phyloP scores from a whole-genome alignment of 2,888 invertebrate genomes.

The Geotrupes spiniger region DNA sequence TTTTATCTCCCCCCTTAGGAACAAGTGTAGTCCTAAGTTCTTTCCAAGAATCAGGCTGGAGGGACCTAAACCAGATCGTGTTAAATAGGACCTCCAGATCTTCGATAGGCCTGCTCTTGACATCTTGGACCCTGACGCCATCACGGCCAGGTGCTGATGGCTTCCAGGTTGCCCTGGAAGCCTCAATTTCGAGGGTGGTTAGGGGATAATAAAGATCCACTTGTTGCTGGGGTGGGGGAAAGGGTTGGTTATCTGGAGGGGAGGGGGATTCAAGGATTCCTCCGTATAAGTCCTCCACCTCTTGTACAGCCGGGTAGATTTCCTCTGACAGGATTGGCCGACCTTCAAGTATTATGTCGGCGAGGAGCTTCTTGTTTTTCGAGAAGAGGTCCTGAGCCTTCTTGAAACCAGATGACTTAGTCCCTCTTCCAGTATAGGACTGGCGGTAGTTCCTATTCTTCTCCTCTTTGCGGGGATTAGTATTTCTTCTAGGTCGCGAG shows the following conservation, averaged over 20 bases:
- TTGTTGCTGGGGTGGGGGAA: background rate
- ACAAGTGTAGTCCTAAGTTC: no score
- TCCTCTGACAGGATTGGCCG: background rate
- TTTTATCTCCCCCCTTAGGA: slow-evolving; percentile 26
- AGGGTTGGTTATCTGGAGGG: slow-evolving; percentile 1
- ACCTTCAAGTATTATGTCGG: slow-evolving; percentile 17
- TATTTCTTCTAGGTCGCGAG: no score
- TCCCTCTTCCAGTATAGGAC: no score
- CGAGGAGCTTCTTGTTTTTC: slow-evolving; percentile 15
- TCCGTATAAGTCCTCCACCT: slow-evolving; percentile 11
- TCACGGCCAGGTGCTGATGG: slow-evolving; percentile 24
- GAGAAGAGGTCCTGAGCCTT: slow-evolving; percentile 25
- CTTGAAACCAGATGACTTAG: slow-evolving; percentile 10
- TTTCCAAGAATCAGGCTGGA: no score
- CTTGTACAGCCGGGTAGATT: slow-evolving; percentile 8
- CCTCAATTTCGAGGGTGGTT: slow-evolving; percentile 18
- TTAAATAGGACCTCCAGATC: no score
- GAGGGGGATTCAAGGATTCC: slow-evolving; percentile 13
- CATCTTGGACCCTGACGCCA: slow-evolving; percentile 14
- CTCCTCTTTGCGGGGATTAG: no score
- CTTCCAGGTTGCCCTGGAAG: slow-evolving; percentile 12
- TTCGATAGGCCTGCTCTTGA: slow-evolving; percentile 1
- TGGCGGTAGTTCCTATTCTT: no score
- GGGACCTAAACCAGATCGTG: no score
- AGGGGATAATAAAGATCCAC: slow-evolving; percentile 2